phyloP scores from a whole-genome alignment of 2,888 invertebrate species.

The Hoplodrina ambigua region DNA sequence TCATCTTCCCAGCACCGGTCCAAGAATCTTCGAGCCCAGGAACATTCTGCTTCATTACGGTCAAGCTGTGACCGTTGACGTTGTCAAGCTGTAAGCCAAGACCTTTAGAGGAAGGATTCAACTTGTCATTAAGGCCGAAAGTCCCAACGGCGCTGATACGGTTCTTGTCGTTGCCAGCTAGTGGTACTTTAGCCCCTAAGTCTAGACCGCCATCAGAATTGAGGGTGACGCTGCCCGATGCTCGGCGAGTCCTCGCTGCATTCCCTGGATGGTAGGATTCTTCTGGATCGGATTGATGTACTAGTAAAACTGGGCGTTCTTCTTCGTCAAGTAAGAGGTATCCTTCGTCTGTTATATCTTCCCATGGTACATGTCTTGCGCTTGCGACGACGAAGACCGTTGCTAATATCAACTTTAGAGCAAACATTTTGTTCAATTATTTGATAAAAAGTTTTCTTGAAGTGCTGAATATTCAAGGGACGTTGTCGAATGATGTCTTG shows the following conservation, averaged over 20 bases:
- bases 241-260: constrained; percentile 33
- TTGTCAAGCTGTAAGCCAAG: constrained; percentile 46
- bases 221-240: constrained; percentile 37
- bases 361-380: constrained; percentile 39
- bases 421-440: constrained; percentile 25
- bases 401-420: constrained; percentile 43
- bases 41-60: constrained; percentile 26
- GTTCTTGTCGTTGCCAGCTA: constrained; percentile 33
- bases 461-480: constrained; percentile 9
- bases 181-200: constrained; percentile 33
- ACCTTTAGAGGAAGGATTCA: constrained; percentile 24
- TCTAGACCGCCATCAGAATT: constrained; percentile 44
- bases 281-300: neutral
- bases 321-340: constrained; percentile 18
- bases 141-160: constrained; percentile 38
- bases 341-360: constrained; percentile 22
- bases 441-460: neutral
- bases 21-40: constrained; percentile 16
- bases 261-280: constrained; percentile 16
- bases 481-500: constrained; percentile 19
- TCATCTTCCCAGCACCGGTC: constrained; percentile 42
- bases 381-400: constrained; percentile 29
- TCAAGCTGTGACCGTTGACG: constrained; percentile 31
- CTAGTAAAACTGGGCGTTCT: constrained; percentile 8
- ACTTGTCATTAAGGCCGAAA: constrained; percentile 18